A percentile compares a stretch with the other conserved stretches of the same genome.
phyloP scores from a whole-genome alignment of 64 coral and sea anemone species.

The Hydrozoanthus tunicans region DNA sequence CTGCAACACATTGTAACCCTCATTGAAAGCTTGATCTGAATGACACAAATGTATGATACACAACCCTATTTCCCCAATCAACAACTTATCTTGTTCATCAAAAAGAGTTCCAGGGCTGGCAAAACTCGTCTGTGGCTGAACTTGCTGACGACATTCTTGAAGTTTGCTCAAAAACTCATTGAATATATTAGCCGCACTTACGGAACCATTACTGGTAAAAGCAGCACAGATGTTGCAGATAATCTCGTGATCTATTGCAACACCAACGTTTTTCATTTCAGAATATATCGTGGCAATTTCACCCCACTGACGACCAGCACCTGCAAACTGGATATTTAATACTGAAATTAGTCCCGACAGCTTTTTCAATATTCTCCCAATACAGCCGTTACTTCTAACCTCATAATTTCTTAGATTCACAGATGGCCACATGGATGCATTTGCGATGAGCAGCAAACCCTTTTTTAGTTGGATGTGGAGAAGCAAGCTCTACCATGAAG shows the following conservation, averaged over 20 bases:
- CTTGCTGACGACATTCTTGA: constrained; percentile 6
- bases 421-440: too few relatives aligned
- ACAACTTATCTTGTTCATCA: constrained; percentile 25
- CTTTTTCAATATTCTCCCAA: too few relatives aligned
- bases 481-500: too few relatives aligned
- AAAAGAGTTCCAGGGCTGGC: background rate
- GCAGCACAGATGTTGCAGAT: constrained; percentile 26
- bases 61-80: constrained; percentile 37
- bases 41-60: constrained; percentile 23
- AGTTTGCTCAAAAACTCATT: constrained; percentile 8
- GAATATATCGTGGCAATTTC: constrained; percentile 33
- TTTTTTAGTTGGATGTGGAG: too few relatives aligned
- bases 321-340: constrained; percentile 43
- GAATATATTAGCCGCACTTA: background rate
- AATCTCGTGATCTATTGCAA: constrained; percentile 1
- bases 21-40: background rate
- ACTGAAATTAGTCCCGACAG: too few relatives aligned
- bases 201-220: background rate
- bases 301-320: constrained; percentile 18
- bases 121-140: background rate
- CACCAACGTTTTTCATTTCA: constrained; percentile 21
- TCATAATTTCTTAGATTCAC: too few relatives aligned
- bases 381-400: too few relatives aligned
- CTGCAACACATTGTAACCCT: constrained; percentile 28
- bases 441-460: too few relatives aligned